phyloP scores from a whole-genome alignment of 2,888 invertebrate genomes.

The Tipula lateralis region DNA sequence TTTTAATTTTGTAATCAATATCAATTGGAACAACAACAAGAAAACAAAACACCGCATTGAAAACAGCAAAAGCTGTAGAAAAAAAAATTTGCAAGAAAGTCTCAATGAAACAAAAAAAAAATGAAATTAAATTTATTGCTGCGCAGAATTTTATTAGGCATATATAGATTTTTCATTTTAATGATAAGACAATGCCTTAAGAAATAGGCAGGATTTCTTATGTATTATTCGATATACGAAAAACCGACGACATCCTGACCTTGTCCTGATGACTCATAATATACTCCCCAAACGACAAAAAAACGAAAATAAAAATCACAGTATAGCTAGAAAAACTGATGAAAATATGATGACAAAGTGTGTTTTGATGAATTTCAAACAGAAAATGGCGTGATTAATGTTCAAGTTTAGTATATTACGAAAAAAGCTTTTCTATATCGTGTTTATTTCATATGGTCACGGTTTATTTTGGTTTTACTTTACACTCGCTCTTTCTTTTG shows the following conservation, averaged over 20 bases:
- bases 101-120: background rate
- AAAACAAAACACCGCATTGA: constrained; percentile 20
- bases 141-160: background rate
- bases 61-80: background rate
- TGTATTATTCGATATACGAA: background rate
- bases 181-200: background rate
- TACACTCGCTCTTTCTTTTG: background rate
- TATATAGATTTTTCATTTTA: background rate
- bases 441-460: background rate
- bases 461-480: background rate
- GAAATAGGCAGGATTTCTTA: background rate
- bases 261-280: background rate
- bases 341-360: background rate
- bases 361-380: background rate
- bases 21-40: background rate
- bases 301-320: background rate
- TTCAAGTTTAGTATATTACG: background rate
- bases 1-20: constrained; percentile 25
- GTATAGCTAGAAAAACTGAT: background rate
- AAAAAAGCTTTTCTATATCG: background rate
- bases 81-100: background rate
- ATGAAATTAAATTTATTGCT: background rate
- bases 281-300: background rate
- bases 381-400: constrained; percentile 27
- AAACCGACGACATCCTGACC: background rate